Evolutionary conservation across 2,113 vertebrate genomes (phyloP), one percentile per base, ranked within the genome.

Genomic region (Puffinus mauretanicus): DNA sequence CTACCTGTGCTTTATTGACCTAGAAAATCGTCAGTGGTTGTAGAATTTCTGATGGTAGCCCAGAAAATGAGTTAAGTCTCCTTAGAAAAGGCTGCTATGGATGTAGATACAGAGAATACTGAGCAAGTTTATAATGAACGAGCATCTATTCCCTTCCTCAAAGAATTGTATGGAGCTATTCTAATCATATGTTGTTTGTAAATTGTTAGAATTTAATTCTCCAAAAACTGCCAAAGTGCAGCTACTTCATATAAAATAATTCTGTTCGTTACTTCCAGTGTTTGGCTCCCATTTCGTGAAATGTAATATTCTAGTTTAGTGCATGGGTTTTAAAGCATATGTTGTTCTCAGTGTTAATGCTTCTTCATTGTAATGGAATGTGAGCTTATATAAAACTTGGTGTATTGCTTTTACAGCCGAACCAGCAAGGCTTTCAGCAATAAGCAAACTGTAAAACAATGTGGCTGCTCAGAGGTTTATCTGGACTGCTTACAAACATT

Each of bases 361-460:
- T 81, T 57, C 36, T 65, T 69, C n/a, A 5, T 34, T 49, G n/a
- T 85, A n/a, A 11, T 58, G 44, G 49, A 69, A 55, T 0, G 0
- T 42, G 44, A 83, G 21, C 21, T 92, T 70, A 17, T 66, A 6
- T 80, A 42, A 84, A 87, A 77, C 30, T 30, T 62, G 14, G 8
- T 92, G 34, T 78, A 10, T 85, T 97, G 79, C 79, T 86, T 96
- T 94, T 64, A 24, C 97, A 99, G 99, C 83, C 99, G 99, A 94
- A 99, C 99, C 96, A 99, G 99, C 97, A 99, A 99, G 95, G 99
- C 99, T 52, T 99, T 99, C 98, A 99, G 99, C 98, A 99, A 99
- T 98, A 99, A 99, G 97, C 99, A 99, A 98, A 99, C 99, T 34
- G 99, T 99, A 97, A 99, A 99, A 96, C 99, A 99, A 7, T 99